A percentile compares a stretch with the other conserved stretches of the same genome.
Evolutionary conservation across 2,113 vertebrate species (phyloP).

Genomic region (Pseudorasbora parva): DNA sequence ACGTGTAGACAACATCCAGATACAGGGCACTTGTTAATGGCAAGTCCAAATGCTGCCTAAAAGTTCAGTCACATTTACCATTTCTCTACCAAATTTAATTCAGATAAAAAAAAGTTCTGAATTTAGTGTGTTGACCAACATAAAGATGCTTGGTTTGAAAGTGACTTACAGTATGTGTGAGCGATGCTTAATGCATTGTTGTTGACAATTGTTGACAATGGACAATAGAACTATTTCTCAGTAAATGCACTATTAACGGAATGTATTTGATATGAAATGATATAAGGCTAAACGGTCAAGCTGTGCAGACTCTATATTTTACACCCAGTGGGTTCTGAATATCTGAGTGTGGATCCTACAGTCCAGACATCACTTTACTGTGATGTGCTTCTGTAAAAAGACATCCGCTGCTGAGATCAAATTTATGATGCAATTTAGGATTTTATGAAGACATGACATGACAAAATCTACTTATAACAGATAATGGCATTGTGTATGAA

Average conservation of each 20-base stretch:
- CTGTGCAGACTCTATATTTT: not conserved
- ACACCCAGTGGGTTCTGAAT: not conserved
- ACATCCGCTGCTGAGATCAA: constrained; percentile 6
- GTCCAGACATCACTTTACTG: not conserved
- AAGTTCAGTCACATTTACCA: too few species aligned
- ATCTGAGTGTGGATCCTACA: not conserved
- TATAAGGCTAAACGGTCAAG: not conserved
- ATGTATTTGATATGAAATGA: too few species aligned
- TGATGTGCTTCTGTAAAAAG: not conserved
- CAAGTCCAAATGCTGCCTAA: too few species aligned
- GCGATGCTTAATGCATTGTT: not conserved
- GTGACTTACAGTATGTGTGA: too few species aligned
- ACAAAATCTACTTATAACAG: constrained; percentile 38
- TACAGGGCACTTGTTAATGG: too few species aligned
- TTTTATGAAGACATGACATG: constrained; percentile 35
- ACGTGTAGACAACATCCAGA: too few species aligned
- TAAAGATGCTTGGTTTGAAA: too few species aligned
- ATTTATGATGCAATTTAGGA: constrained; percentile 1
- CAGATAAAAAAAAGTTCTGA: too few species aligned
- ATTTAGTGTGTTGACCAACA: too few species aligned
- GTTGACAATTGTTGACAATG: too few species aligned
- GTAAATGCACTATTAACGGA: not conserved
- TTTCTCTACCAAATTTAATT: too few species aligned
- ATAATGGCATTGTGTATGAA: constrained; percentile 24
- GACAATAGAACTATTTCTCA: not conserved